Evolutionary conservation across 2,888 invertebrate genomes (phyloP), one percentile per base, ranked within the genome.

Genomic region (Drosophila longiperda): DNA sequence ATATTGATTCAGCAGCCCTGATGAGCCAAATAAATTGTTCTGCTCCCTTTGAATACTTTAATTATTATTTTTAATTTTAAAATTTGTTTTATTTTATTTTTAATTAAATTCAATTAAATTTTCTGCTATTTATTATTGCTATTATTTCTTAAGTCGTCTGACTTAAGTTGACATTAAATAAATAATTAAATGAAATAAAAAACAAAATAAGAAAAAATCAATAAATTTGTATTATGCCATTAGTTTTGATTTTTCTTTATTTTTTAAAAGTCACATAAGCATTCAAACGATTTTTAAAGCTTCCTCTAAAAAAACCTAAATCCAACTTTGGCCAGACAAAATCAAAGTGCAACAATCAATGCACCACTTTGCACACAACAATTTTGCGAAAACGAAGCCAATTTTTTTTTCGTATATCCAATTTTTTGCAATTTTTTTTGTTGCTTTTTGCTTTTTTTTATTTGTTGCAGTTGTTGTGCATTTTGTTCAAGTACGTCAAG

Each of bases 401-500:
- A 83, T 80, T 83, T 85, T 29, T 26, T 26, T 29, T 81, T 62
- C 42, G 55, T 64, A 54, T 76, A 63, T 69, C 53, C 57, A 59
- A 49, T 64, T 53, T 53, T 52, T 60, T 34, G 0, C 12, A 15
- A n/a, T 40, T 42, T 50, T 61, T 55, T 50, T 61, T 49, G 40
- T 58, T 62, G 50, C 40, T 72, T 69, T 50, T 54, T 65, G 29
- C 48, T 45, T 50, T 50, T 70, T 48, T 52, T 52, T 55, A 29
- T 29, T 59, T 66, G 65, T 50, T 80, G 78, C 74, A 78, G 83
- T 66, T 84, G 71, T 72, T 83, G 83, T 88, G 73, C 86, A 80
- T 86, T 89, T 82, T 87, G 85, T 90, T 87, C 87, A 87, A 87
- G 90, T 90, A 87, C 87, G 80, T 90, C 87, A 89, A 87, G 87